phyloP scores from a whole-genome alignment of 2,797 vertebrate genomes.

The Haliaeetus vocifer region DNA sequence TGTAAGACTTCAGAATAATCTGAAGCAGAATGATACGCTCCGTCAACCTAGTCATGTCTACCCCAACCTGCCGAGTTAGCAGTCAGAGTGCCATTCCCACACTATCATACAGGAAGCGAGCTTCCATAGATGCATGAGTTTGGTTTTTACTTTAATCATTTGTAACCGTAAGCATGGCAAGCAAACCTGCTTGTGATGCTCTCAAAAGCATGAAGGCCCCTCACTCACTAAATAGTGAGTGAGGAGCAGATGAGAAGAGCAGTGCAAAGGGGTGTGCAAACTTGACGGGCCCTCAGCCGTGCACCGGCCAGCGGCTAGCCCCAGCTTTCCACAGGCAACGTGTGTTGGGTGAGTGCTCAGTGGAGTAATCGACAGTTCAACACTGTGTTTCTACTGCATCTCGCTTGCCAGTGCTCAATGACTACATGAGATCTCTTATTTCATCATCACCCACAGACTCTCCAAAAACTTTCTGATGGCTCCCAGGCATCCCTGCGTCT shows the following conservation, averaged over 20 bases:
- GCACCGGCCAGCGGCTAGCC: neutral
- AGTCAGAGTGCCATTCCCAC: neutral
- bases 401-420: neutral
- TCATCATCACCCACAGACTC: neutral
- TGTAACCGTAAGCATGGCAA: neutral
- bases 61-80: too few species aligned
- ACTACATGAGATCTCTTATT: neutral
- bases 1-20: neutral
- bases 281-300: fast-evolving
- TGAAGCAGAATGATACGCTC: neutral
- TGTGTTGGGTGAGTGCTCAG: fast-evolving
- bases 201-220: neutral
- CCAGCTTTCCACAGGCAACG: neutral
- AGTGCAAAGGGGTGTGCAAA: neutral
- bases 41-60: too few species aligned
- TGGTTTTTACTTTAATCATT: too few species aligned
- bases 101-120: fast-evolving
- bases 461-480: neutral
- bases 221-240: neutral
- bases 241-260: neutral
- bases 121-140: fast-evolving
- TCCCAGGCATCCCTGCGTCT: neutral
- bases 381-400: neutral
- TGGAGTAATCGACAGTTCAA: neutral
- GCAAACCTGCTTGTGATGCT: neutral